phyloP scores from a whole-genome alignment of 1,140 invertebrate species.

The Cardiocondyla obscurior region DNA sequence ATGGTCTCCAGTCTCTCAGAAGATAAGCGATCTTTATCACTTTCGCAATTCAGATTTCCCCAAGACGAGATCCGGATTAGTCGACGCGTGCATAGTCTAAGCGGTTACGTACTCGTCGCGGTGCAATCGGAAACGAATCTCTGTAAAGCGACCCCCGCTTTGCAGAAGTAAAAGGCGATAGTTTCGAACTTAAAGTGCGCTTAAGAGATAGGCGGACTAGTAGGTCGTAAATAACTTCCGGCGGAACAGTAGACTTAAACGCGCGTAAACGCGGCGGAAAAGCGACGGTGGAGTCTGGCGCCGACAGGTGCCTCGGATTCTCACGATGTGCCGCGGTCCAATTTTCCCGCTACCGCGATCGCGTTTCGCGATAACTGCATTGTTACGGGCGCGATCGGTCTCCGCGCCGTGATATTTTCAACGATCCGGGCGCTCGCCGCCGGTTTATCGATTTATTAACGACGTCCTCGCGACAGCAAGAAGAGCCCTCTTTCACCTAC shows the following conservation, averaged over 20 bases:
- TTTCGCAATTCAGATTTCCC: neutral
- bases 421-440: neutral
- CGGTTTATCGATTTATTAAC: neutral
- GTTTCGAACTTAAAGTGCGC: neutral
- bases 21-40: slow-evolving; percentile 56
- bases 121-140: neutral
- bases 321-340: slow-evolving; percentile 35
- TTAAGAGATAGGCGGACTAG: neutral
- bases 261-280: neutral
- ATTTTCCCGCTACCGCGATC: slow-evolving; percentile 41
- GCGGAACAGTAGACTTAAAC: neutral
- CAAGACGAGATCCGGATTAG: too few species aligned
- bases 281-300: slow-evolving; percentile 9
- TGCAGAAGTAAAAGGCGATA: neutral
- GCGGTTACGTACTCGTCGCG: neutral
- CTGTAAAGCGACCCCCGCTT: neutral
- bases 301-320: slow-evolving; percentile 28
- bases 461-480: too few species aligned
- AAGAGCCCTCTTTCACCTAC: slow-evolving; percentile 9
- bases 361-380: slow-evolving; percentile 47
- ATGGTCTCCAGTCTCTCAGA: slow-evolving; percentile 63
- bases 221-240: slow-evolving; percentile 22
- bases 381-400: slow-evolving; percentile 15
- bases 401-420: neutral
- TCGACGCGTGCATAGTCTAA: too few species aligned